Base-by-base conservation (phyloP, 1,140 invertebrate genomes). In the Hyphantria cunea region DNA sequence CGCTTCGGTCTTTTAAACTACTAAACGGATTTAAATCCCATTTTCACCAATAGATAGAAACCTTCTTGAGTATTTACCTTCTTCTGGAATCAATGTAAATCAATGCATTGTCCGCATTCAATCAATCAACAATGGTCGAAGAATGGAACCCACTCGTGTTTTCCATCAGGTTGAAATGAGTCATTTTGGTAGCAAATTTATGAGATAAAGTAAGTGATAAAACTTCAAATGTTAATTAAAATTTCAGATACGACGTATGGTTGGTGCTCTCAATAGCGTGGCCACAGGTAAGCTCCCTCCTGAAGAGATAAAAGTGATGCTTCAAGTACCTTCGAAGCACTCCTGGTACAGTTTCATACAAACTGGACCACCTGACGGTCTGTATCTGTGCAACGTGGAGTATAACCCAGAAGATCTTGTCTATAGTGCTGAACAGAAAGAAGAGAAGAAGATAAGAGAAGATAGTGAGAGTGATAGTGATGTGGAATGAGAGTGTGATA, bases 241-340 rank as follows among this genome's bases (percentile, higher is more conserved):
- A 25, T 25, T 82, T 13, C 77, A 96, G 94, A 93, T 96, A 5
- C 92, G 96, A 45, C 92, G 95, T 39, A 96, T 95, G 81, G 92
- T 96, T 15, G 94, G 93, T 14, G 78, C 93, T 6, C 74, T 96
- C 12, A 72, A 95, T 32, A 85, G 89, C 5, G 82, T 95, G 8
- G 95, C 92, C 3, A 78, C 76, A 59, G 93, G 92, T 13, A 91
- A 84, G 65, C 86, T 96, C 47, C 90, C 92, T 25, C 85, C 92
- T 54, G 90, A 92, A 64, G 93, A 95, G 70, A 89, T 96, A 32
- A 92, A 92, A 67, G 91, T 92, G 68, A 95, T 97, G 95, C 86
- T 97, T 47, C 93, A 95, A 80, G 89, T 96, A 63, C 95, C 96
- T 0, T 94, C 93, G 0, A 92, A 93, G 74, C 67, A 94, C n/a